phyloP scores from a whole-genome alignment of 2,797 vertebrate genomes.

The Helicolenus hilgendorfi region DNA sequence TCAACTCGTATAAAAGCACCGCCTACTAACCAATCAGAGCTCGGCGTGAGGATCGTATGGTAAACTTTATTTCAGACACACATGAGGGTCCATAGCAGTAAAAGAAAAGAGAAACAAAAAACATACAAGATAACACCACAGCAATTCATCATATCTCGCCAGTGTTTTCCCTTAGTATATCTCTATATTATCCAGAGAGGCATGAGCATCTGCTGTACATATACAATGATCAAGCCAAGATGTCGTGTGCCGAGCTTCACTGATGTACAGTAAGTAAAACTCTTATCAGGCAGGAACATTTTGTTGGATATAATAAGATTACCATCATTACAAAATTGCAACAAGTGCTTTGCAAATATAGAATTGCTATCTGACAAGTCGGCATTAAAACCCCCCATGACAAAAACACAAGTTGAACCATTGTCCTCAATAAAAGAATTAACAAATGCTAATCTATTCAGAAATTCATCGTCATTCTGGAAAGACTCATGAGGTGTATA shows the following conservation, averaged over 20 bases:
- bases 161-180: not conserved
- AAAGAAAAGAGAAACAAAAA: too few relatives aligned
- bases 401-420: not conserved
- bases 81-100: too few relatives aligned
- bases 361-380: not conserved
- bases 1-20: too few relatives aligned
- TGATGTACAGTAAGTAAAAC: not conserved
- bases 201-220: not conserved
- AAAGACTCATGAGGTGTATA: not conserved
- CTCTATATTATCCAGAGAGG: not conserved
- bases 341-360: not conserved
- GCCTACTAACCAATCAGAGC: too few relatives aligned
- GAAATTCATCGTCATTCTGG: not conserved
- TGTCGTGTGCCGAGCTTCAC: not conserved
- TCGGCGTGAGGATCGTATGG: too few relatives aligned
- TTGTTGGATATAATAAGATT: not conserved
- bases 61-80: too few relatives aligned
- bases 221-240: not conserved
- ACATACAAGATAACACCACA: too few relatives aligned
- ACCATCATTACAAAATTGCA: not conserved
- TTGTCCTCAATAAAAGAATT: not conserved
- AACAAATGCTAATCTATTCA: not conserved
- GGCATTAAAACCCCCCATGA: not conserved
- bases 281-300: not conserved
- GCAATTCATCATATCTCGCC: too few relatives aligned